Conservation (phyloP, 2,888 invertebrate species). For the Trissoscelio sp. region DNA sequence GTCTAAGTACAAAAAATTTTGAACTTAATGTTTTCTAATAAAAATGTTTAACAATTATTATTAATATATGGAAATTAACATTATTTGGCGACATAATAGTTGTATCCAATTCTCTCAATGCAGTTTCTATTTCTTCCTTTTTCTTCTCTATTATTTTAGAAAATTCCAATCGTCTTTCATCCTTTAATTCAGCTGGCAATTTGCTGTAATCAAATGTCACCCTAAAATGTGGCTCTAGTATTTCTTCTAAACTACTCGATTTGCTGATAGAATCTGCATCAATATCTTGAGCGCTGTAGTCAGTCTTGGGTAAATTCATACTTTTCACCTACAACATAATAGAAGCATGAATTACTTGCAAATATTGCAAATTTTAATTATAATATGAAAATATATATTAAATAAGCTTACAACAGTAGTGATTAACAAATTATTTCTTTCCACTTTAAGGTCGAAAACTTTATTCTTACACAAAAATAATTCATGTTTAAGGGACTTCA, state of each 20-base stretch:
- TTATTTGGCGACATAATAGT: background rate
- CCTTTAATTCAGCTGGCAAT: background rate
- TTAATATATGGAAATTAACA: too few species aligned
- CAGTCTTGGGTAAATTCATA: background rate
- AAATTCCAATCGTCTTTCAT: background rate
- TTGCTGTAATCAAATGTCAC: background rate
- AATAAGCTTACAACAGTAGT: background rate
- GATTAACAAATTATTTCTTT: background rate
- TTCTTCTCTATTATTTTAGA: background rate
- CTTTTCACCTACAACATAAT: background rate
- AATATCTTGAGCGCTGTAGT: background rate
- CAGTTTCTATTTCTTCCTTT: background rate
- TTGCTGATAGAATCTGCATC: conserved; percentile 24
- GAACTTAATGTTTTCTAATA: too few species aligned
- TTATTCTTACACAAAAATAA: background rate
- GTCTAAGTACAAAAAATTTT: too few species aligned
- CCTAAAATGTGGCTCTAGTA: background rate
- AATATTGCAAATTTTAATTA: too few species aligned
- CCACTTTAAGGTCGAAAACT: background rate
- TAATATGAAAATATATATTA: too few species aligned
- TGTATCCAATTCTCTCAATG: background rate
- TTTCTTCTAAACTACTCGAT: conserved; percentile 18
- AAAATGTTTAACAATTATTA: too few species aligned
- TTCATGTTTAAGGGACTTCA: background rate
- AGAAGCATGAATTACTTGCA: too few species aligned